Evolutionary conservation across 1,140 invertebrate species (phyloP).

Genomic region (Diabrotica virgifera): DNA sequence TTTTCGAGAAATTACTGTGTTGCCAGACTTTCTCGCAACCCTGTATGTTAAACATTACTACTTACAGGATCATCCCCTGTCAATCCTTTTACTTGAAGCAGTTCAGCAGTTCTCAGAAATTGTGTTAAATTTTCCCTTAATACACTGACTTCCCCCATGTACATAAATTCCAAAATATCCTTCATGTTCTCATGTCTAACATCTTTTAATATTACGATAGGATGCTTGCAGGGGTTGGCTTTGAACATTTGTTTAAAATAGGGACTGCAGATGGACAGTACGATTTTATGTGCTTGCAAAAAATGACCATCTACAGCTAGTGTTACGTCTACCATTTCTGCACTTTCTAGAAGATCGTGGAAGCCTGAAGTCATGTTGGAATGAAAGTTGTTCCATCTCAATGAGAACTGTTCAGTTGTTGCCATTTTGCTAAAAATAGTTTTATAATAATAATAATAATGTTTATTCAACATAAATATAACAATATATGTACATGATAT

Average conservation of each 20-base stretch:
- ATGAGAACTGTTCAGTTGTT: conserved; percentile 57
- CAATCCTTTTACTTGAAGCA: conserved; percentile 83
- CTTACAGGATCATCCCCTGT: conserved; percentile 54
- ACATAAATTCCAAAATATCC: conserved; percentile 80
- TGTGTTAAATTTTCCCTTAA: conserved; percentile 82
- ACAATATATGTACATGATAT: too few relatives aligned
- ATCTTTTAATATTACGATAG: conserved; percentile 78
- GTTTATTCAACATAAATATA: too few relatives aligned
- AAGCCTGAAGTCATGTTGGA: conserved; percentile 61
- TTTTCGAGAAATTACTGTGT: too few relatives aligned
- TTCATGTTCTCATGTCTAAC: conserved; percentile 72
- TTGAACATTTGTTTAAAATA: conserved; percentile 71
- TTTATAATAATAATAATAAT: too few relatives aligned
- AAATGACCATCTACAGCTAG: conserved; percentile 68
- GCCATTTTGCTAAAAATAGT: conserved; percentile 31
- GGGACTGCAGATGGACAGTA: conserved; percentile 69
- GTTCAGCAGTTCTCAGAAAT: conserved; percentile 83
- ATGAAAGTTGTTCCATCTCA: conserved; percentile 67
- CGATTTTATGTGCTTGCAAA: conserved; percentile 69
- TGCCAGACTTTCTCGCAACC: too few relatives aligned
- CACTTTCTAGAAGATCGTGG: conserved; percentile 59
- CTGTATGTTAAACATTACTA: conserved; percentile 5
- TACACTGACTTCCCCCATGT: conserved; percentile 87
- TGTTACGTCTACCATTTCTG: conserved; percentile 70
- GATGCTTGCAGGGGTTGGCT: conserved; percentile 50